Conservation (phyloP, 2,797 vertebrate species). For the Poecile montanus region DNA sequence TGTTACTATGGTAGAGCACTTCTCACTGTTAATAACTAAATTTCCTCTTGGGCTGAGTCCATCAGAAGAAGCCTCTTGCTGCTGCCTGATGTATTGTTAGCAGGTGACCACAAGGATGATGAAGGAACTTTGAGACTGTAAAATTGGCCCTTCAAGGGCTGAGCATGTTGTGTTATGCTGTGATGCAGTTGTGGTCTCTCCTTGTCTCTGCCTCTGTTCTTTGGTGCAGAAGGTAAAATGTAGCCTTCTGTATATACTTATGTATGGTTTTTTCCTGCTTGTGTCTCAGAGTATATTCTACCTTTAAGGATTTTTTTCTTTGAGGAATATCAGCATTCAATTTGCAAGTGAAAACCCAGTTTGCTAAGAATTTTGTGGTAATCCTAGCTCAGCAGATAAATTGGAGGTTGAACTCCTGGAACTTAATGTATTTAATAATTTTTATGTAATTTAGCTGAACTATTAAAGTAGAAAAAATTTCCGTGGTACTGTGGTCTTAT, state of each 20-base stretch:
- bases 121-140: neutral
- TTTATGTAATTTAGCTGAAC: neutral
- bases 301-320: neutral
- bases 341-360: neutral
- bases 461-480: neutral
- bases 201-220: neutral
- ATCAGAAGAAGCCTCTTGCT: neutral
- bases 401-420: neutral
- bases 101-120: neutral
- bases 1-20: neutral
- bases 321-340: neutral
- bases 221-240: neutral
- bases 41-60: neutral
- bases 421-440: neutral
- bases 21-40: neutral
- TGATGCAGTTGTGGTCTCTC: neutral
- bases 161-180: neutral
- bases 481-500: neutral
- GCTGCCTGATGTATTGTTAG: neutral
- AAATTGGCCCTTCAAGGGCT: rapidly evolving
- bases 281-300: neutral
- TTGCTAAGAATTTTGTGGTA: neutral
- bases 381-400: neutral
- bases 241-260: neutral
- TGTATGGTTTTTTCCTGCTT: neutral